Percentiles rank a stretch among this genome's conserved stretches.
phyloP scores from a whole-genome alignment of 2,797 vertebrate genomes.

The Oophaga sylvatica region DNA sequence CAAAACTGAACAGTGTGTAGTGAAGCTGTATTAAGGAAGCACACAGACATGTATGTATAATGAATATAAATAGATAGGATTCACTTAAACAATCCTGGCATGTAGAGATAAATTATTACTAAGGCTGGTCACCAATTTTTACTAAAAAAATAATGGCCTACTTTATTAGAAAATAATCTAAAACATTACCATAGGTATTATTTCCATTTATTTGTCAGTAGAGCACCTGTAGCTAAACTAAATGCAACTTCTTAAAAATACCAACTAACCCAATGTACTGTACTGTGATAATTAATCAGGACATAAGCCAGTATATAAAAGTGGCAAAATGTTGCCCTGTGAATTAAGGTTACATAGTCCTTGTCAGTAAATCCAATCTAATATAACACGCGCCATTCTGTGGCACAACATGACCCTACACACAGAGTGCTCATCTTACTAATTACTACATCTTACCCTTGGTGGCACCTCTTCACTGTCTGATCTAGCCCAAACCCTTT shows the following conservation, averaged over 20 bases:
- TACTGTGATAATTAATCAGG: neutral
- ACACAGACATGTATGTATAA: neutral
- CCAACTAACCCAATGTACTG: neutral
- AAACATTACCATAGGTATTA: no score
- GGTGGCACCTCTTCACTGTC: slow-evolving; percentile 91
- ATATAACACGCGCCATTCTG: slow-evolving; percentile 51
- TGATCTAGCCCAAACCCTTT: slow-evolving; percentile 85
- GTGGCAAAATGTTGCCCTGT: neutral
- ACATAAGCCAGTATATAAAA: neutral
- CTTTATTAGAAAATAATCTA: no score
- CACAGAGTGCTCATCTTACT: slow-evolving; percentile 73
- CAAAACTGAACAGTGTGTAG: neutral
- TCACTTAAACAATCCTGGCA: neutral
- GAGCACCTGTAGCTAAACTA: neutral
- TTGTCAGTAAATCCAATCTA: no score
- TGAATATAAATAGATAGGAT: neutral
- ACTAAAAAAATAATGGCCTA: no score
- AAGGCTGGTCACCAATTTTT: neutral
- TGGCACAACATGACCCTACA: slow-evolving; percentile 16
- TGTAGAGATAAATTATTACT: neutral
- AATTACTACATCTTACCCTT: slow-evolving; percentile 89
- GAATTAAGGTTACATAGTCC: neutral
- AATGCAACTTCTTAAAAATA: slow-evolving; percentile 60
- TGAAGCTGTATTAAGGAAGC: neutral
- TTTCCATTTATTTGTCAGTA: neutral